Base-by-base conservation (phyloP, 2,113 vertebrate species). In the Clarias batrachus region DNA sequence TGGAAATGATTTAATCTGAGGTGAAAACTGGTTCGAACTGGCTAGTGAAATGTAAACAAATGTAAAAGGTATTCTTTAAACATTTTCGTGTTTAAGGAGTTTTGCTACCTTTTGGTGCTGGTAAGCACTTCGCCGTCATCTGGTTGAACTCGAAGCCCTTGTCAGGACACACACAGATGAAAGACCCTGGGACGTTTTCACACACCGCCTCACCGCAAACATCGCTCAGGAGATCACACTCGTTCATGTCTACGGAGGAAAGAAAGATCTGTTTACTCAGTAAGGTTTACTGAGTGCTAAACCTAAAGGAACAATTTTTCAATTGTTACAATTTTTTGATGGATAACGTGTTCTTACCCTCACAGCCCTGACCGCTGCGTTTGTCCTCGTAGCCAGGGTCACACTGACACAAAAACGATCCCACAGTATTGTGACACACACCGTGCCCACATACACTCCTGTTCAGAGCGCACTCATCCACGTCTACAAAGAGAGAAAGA, bases 141-240 rank as follows among this genome's bases (percentile, higher is more conserved):
- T 94, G 93, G 88, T 97, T 96, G 41, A 97, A 99, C 84, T 99
- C 96, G 91, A 97, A 96, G 85, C 91, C 96, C 30, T 96, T 95
- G 1, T 95, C 93, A 4, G 96, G 93, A 89, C 98, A 99, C 88
- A 96, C 86, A 79, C 98, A 99, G 65, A 96, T 92, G 93, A 98
- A 98, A 84, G 97, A 96, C 3, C 98, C 97, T 8, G 98, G 97
- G 0, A 94, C 93, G 1, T 99, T 99, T 91, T 97, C 95, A 92
- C 98, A 99, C 89, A 95, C 94, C 30, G 97, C 98, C 90, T 98
- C 97, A 0, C 97, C 98, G 89, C 98, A 99, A 83, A 99, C 96
- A 17, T 96, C 94, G 83, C 96, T 96, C 89, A 99, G 94, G 93
- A 98, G 93, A 87, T 97, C 97, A 88, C 98, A 99, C 93, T 99